Percentiles rank a stretch among this genome's conserved stretches.
Evolutionary conservation across 2,113 vertebrate genomes (phyloP).

Genomic region (Tychaedon coryphoeus): DNA sequence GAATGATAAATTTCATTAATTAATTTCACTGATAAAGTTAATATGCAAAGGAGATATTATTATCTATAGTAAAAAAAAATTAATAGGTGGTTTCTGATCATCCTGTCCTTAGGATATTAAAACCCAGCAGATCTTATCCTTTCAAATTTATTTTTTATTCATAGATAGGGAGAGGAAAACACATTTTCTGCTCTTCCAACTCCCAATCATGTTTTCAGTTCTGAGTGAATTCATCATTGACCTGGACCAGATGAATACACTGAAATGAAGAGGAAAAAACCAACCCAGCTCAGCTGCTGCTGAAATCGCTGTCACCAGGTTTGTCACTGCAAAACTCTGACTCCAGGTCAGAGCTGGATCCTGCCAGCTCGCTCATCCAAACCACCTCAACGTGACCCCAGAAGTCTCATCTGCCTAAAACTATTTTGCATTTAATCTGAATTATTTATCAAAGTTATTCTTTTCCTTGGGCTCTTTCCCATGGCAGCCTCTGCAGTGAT

Average conservation of each 20-base stretch:
- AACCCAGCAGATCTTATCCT: not conserved
- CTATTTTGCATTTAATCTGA: not conserved
- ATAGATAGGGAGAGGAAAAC: not conserved
- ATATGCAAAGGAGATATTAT: not conserved
- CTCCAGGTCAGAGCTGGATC: not conserved
- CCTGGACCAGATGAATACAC: not conserved
- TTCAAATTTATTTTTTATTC: not conserved
- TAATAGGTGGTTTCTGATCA: not conserved
- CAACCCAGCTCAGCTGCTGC: rapidly evolving
- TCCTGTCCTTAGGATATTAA: not conserved
- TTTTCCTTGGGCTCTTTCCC: not conserved
- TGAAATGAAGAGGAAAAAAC: not conserved
- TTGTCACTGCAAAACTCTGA: not conserved
- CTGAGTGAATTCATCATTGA: not conserved
- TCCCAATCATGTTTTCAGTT: not conserved
- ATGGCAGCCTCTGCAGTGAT: not conserved
- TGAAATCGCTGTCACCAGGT: not conserved
- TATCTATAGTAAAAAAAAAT: not conserved
- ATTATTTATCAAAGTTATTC: not conserved
- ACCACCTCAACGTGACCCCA: not conserved
- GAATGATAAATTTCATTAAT: not conserved
- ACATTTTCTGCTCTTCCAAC: not conserved
- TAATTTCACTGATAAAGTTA: not conserved
- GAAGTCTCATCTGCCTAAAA: not conserved
- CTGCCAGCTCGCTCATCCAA: not conserved